A percentile compares a stretch with the other conserved stretches of the same genome.
These are phyloP conservation scores for Diaphora mendica DNA, from an alignment of 2,888 invertebrate species.

Conservation along the genomic window DNA sequence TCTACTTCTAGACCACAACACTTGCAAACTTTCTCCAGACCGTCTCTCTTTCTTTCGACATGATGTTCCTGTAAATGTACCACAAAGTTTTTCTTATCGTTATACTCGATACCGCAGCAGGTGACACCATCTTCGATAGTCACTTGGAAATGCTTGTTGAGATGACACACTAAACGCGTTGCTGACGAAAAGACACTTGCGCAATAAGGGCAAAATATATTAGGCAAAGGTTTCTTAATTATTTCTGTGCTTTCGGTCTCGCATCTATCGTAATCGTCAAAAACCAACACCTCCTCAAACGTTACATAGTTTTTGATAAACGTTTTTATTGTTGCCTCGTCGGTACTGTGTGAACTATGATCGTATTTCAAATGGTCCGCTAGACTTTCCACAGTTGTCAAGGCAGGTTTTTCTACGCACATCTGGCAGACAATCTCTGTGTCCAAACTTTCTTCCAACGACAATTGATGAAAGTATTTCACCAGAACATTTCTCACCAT, in stretches of 20 bases:
- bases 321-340: slow-evolving; percentile 39
- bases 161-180: slow-evolving; percentile 66
- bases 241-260: slow-evolving; percentile 24
- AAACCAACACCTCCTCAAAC: slow-evolving; percentile 64
- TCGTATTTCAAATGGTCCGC: slow-evolving; percentile 57
- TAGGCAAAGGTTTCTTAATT: slow-evolving; percentile 33
- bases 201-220: slow-evolving; percentile 68
- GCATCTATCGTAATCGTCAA: slow-evolving; percentile 55
- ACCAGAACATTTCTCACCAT: slow-evolving; percentile 58
- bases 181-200: slow-evolving; percentile 65
- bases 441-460: slow-evolving; percentile 51
- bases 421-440: slow-evolving; percentile 69
- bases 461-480: slow-evolving; percentile 58
- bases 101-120: slow-evolving; percentile 62
- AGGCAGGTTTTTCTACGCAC: slow-evolving; percentile 55
- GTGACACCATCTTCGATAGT: slow-evolving; percentile 51
- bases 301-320: slow-evolving; percentile 70
- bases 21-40: slow-evolving; percentile 51
- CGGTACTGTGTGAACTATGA: slow-evolving; percentile 49
- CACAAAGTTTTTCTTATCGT: slow-evolving; percentile 57
- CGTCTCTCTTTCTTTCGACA: slow-evolving; percentile 32
- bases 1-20: slow-evolving; percentile 59
- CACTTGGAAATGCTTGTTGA: slow-evolving; percentile 66
- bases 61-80: slow-evolving; percentile 65
- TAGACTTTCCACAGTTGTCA: slow-evolving; percentile 51